Conservation (phyloP, 2,797 vertebrate species). For the Acestrorhynchus altus region DNA sequence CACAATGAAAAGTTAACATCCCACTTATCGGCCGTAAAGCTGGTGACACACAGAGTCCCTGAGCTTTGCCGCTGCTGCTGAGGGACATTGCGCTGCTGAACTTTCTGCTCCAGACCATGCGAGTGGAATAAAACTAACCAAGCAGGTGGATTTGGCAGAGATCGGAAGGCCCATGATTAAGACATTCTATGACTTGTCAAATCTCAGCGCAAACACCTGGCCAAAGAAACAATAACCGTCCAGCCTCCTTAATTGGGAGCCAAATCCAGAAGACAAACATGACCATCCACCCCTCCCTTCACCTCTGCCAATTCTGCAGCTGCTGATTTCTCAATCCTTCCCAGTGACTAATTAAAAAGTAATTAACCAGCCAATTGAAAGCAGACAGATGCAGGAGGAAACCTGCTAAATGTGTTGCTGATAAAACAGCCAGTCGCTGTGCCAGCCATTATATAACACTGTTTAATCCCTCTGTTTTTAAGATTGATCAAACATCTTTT, state of each 20-base stretch:
- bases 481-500: slow-evolving; percentile 18
- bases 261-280: slow-evolving; percentile 23
- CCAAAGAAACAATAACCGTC: slow-evolving; percentile 17
- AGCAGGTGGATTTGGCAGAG: slow-evolving; percentile 11
- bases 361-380: slow-evolving; percentile 45
- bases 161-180: not conserved
- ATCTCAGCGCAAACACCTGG: slow-evolving; percentile 42
- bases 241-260: slow-evolving; percentile 23
- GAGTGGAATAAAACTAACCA: slow-evolving; percentile 28
- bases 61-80: slow-evolving; percentile 23
- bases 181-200: slow-evolving; percentile 39
- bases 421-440: slow-evolving; percentile 32
- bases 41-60: slow-evolving; percentile 11
- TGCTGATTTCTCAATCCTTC: slow-evolving; percentile 33
- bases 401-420: slow-evolving; percentile 15
- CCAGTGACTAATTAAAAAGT: slow-evolving; percentile 45
- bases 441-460: slow-evolving; percentile 25
- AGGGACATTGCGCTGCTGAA: not conserved
- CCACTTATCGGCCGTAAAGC: slow-evolving; percentile 23
- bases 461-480: slow-evolving; percentile 23
- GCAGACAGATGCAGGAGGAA: slow-evolving; percentile 16
- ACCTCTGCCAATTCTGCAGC: slow-evolving; percentile 24
- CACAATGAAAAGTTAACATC: slow-evolving; percentile 32
- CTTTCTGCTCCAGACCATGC: slow-evolving; percentile 9
- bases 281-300: not conserved